Conservation (phyloP, 2,888 invertebrate species). For the Amorpha juglandis region DNA sequence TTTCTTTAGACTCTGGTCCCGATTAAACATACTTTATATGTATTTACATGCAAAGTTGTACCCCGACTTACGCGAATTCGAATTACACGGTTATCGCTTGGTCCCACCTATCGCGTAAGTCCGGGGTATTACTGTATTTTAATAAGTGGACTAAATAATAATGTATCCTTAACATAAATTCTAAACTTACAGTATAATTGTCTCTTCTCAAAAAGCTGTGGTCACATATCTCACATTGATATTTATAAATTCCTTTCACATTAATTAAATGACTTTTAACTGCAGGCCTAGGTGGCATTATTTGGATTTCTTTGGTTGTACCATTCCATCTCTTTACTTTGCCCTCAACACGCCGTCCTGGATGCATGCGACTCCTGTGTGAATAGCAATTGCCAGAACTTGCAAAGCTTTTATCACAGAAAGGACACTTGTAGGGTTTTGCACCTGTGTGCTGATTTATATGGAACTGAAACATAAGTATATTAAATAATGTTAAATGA, state of each 20-base stretch:
- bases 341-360: conserved; percentile 69
- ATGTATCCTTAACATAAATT: neutral
- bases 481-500: too few species aligned
- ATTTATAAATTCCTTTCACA: conserved; percentile 59
- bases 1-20: too few species aligned
- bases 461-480: conserved; percentile 84
- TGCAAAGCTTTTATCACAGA: conserved; percentile 88
- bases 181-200: conserved; percentile 64
- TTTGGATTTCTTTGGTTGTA: conserved; percentile 32
- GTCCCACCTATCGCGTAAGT: too few species aligned
- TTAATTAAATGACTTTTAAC: conserved; percentile 38
- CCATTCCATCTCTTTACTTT: conserved; percentile 36
- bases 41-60: too few species aligned
- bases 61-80: too few species aligned
- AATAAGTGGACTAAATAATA: too few species aligned
- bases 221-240: conserved; percentile 63
- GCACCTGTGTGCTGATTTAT: conserved; percentile 90
- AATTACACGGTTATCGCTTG: too few species aligned
- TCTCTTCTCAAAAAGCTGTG: conserved; percentile 68
- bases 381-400: conserved; percentile 90
- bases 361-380: conserved; percentile 89
- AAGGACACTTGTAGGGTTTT: conserved; percentile 89
- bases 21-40: too few species aligned
- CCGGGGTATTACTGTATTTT: too few species aligned
- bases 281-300: conserved; percentile 31